Evolutionary conservation across 2,888 invertebrate species (phyloP), one percentile per base, ranked within the genome.

Genomic region (Scaptomyza polygonia): DNA sequence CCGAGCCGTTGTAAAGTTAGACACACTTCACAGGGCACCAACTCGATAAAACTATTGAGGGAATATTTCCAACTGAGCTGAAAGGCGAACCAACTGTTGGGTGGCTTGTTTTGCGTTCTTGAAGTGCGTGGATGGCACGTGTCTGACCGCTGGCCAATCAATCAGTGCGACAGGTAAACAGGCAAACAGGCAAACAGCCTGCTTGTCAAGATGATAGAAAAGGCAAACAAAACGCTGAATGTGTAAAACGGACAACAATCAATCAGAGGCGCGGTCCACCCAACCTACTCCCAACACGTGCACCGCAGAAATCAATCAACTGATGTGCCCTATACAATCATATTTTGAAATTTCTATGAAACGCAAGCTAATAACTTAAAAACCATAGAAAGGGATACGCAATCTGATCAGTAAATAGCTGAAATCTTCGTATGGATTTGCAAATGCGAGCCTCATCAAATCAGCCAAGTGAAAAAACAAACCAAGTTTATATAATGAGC

Each of bases 291-390:
- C 9, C 39, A 16, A 36, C 14, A 14, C 14, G n/a, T n/a, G n/a
- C 58, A 53, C 63, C 58, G 21, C 56, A 70, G 59, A 76, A 76
- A 81, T 78, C 85, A 66, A 76, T 76, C 85, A 82, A 76, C 81
- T 71, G 68, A 68, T 78, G 71, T 49, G 58, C 47, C 43, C 34
- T 29, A 55, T 77, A 34, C 57, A 65, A 65, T 61, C 66, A 84
- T 77, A 80, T 78, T 86, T 80, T 49, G 61, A 77, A 70, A 61
- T 77, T 71, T 71, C 74, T 77, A 86, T 80, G 53, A 83, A 71
- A 51, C 49, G 66, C 64, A 63, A 30, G 21, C 58, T 67, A 51
- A 74, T 69, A 86, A 77, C 74, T 79, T 67, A 78, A 59, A 75
- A 78, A 25, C 51, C 66, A 65, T 64, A 58, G 49, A 65, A 67